Evolutionary conservation across 2,888 invertebrate genomes (phyloP), one percentile per base, ranked within the genome.

Genomic region (Diplazon laetatorius): DNA sequence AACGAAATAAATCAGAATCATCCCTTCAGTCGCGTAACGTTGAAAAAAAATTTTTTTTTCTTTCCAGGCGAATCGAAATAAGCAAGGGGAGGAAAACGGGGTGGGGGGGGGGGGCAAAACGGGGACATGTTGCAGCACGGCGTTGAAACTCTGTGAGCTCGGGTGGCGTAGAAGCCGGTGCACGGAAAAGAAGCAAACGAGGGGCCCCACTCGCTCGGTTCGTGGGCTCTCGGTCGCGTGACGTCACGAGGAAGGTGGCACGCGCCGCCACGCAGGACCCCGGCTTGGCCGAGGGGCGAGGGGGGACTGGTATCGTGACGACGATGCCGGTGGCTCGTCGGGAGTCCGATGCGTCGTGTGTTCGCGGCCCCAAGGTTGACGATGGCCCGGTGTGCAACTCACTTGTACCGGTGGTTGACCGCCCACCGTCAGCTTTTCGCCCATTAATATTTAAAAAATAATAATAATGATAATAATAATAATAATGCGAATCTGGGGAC

Each of bases 161-260:
- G 22, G 20, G 50, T 22, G 9, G 48, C 48, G 39, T 37, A 39
- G 39, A 20, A 39, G n/a, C 16, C 22, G 48, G 2, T 22, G n/a
- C 62, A 57, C 42, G 55, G 68, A 50, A 60, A n/a, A n/a, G 3
- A 35, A 63, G 62, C 48, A 50, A 52, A 69, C 63, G 50, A 39
- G 65, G 57, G 73, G 42, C 50, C 69, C 52, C 16, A 18, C 20
- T 59, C 73, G 35, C 50, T 46, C 46, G 71, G n/a, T 55, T 76
- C 48, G 18, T 10, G 50, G 14, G 20, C 16, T 30, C 25, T 52
- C 8, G 44, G 35, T 82, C 80, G 74, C 73, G 81, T 88, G 89
- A 89, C 88, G 89, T 89, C 89, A 89, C 83, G 78, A 81, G 80
- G 69, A 85, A 85, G 87, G 84, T 86, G 87, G 88, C 85, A 87